A percentile compares a stretch with the other conserved stretches of the same genome.
Evolutionary conservation across 2,113 vertebrate species (phyloP).

Genomic region (Mesoclemmys tuberculata): DNA sequence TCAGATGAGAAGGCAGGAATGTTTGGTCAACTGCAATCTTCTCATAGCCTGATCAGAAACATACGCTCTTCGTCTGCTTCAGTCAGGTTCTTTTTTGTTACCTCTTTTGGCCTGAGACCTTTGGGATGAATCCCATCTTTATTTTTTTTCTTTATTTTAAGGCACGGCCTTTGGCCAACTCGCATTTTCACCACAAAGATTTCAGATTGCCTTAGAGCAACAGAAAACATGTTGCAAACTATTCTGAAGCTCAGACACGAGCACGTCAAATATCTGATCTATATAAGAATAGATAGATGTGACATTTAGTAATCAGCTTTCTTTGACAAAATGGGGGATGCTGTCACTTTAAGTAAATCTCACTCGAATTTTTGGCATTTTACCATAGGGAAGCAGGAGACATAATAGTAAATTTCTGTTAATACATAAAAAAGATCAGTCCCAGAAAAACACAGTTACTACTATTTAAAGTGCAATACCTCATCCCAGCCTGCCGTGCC

Average conservation of each 20-base stretch:
- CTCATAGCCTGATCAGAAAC: slow-evolving; percentile 20
- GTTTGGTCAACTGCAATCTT: neutral
- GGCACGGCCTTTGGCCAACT: neutral
- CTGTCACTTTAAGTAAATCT: slow-evolving; percentile 58
- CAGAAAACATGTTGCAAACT: slow-evolving; percentile 12
- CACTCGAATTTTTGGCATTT: slow-evolving; percentile 46
- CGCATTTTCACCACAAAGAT: slow-evolving; percentile 8
- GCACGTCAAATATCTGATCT: slow-evolving; percentile 51
- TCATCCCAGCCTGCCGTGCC: neutral
- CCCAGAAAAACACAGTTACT: slow-evolving; percentile 17
- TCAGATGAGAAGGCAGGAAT: neutral
- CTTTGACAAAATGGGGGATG: slow-evolving; percentile 21
- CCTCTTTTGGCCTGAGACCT: slow-evolving; percentile 17
- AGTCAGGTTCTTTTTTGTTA: neutral
- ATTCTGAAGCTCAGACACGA: neutral
- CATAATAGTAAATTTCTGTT: slow-evolving; percentile 39
- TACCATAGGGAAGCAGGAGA: slow-evolving; percentile 32
- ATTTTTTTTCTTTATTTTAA: slow-evolving; percentile 48
- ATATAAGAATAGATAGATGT: slow-evolving; percentile 28
- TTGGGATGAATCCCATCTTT: neutral
- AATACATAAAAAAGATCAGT: slow-evolving; percentile 29
- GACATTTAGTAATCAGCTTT: slow-evolving; percentile 63
- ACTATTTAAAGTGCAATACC: slow-evolving; percentile 28
- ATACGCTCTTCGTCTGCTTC: slow-evolving; percentile 34
- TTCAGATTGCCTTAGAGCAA: slow-evolving; percentile 37